Conservation (phyloP, 92 coral and sea anemone species). For the Actinostola sp. region DNA sequence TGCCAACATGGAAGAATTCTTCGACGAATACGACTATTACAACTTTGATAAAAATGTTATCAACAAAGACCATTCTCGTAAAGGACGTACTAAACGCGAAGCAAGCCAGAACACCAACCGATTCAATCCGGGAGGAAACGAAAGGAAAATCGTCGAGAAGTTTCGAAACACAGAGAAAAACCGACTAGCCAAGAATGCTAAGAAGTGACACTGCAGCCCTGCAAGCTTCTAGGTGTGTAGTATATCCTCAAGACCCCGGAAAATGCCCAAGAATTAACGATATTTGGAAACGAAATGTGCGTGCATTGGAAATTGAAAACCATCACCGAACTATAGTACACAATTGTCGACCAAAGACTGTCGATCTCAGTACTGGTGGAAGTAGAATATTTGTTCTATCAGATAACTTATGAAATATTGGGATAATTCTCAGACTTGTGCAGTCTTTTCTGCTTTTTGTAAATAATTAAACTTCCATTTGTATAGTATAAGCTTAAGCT, state of each 20-base stretch:
- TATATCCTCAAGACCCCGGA: background rate
- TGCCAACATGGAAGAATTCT: slow-evolving; percentile 62
- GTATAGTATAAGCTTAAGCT: too few relatives aligned
- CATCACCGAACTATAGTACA: slow-evolving; percentile 49
- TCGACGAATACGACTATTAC: slow-evolving; percentile 89
- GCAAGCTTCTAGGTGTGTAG: background rate
- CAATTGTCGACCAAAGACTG: slow-evolving; percentile 21
- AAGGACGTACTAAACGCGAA: slow-evolving; percentile 84
- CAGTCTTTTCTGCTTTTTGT: background rate
- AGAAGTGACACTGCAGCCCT: slow-evolving; percentile 11
- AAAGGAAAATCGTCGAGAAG: slow-evolving; percentile 80
- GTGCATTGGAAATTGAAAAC: background rate
- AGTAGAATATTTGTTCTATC: background rate
- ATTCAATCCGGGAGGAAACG: slow-evolving; percentile 92
- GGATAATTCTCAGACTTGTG: background rate
- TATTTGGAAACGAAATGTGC: slow-evolving; percentile 12
- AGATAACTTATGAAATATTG: slow-evolving; percentile 1
- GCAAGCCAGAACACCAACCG: slow-evolving; percentile 87
- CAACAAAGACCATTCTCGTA: slow-evolving; percentile 60
- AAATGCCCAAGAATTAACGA: slow-evolving; percentile 5
- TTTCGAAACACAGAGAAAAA: slow-evolving; percentile 81
- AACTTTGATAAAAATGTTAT: slow-evolving; percentile 71
- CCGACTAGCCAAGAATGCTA: slow-evolving; percentile 14
- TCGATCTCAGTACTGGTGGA: slow-evolving; percentile 35
- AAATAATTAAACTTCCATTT: too few relatives aligned